These are phyloP conservation scores for Macheiramphus alcinus DNA, from an alignment of 2,113 vertebrate genomes.

Conservation along the genomic window DNA sequence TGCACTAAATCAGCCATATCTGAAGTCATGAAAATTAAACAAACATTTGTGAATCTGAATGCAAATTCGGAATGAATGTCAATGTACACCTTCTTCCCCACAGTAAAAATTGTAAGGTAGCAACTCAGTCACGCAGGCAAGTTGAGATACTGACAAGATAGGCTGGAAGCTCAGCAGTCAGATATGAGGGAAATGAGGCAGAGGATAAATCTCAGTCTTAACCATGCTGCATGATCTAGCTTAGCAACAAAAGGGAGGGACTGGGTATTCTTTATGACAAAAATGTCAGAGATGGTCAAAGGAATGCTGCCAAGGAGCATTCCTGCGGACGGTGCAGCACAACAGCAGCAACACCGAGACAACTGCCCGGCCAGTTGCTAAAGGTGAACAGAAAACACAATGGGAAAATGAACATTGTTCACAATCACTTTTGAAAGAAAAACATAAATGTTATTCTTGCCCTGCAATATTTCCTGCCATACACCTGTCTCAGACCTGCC, in stretches of 20 bases:
- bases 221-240: neutral
- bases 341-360: neutral
- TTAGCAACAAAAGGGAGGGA: neutral
- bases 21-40: neutral
- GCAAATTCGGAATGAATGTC: neutral
- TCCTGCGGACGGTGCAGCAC: accelerated
- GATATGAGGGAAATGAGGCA: neutral
- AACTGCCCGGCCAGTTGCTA: neutral
- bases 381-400: neutral
- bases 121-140: neutral
- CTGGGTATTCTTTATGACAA: neutral
- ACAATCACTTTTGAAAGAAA: neutral
- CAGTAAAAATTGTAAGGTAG: neutral
- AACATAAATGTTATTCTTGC: neutral
- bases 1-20: neutral
- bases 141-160: neutral
- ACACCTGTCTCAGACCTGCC: neutral
- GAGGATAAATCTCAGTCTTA: neutral
- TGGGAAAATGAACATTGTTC: neutral
- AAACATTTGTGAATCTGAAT: neutral
- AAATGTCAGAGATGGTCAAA: constrained; percentile 5
- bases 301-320: neutral
- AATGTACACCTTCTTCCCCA: neutral
- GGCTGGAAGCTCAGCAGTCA: neutral
- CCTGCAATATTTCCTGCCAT: neutral